These are phyloP conservation scores for Corbicula japonica DNA, from an alignment of 2,888 invertebrate species.

Conservation along the genomic window DNA sequence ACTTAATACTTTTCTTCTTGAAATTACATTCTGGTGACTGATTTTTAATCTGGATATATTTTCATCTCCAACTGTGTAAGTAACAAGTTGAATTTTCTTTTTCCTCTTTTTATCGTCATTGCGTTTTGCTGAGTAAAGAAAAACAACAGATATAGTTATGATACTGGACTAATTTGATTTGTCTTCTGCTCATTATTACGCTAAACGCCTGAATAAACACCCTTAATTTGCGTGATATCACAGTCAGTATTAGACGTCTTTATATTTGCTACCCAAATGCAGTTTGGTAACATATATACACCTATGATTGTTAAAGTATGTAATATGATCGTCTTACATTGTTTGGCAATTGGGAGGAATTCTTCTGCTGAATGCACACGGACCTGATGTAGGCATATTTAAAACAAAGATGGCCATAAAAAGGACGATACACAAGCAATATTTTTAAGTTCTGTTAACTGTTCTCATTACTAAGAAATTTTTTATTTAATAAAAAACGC, in stretches of 20 bases:
- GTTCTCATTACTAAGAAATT: too few species aligned
- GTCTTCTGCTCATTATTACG: constrained; percentile 28
- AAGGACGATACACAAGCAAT: too few species aligned
- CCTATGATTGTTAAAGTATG: constrained; percentile 21
- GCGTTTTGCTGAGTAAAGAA: too few species aligned
- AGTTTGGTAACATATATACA: constrained; percentile 21
- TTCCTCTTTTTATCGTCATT: too few species aligned
- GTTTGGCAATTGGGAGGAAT: constrained; percentile 13
- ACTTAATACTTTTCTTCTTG: too few species aligned
- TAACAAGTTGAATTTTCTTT: too few species aligned
- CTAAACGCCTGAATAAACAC: constrained; percentile 35
- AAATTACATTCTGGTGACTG: too few species aligned
- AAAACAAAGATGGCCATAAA: constrained; percentile 7
- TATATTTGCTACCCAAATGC: constrained; percentile 19
- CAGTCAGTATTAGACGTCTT: constrained; percentile 1
- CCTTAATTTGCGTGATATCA: constrained; percentile 29
- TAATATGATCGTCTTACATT: constrained; percentile 29
- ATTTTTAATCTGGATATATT: too few species aligned
- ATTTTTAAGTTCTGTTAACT: too few species aligned
- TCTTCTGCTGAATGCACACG: background rate
- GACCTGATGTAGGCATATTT: constrained; percentile 1
- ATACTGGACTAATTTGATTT: constrained; percentile 24
- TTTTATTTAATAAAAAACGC: too few species aligned
- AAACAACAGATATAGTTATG: too few species aligned
- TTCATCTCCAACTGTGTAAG: too few species aligned